These are phyloP conservation scores for Okamejei kenojei DNA, from an alignment of 2,797 vertebrate genomes.

Conservation along the genomic window DNA sequence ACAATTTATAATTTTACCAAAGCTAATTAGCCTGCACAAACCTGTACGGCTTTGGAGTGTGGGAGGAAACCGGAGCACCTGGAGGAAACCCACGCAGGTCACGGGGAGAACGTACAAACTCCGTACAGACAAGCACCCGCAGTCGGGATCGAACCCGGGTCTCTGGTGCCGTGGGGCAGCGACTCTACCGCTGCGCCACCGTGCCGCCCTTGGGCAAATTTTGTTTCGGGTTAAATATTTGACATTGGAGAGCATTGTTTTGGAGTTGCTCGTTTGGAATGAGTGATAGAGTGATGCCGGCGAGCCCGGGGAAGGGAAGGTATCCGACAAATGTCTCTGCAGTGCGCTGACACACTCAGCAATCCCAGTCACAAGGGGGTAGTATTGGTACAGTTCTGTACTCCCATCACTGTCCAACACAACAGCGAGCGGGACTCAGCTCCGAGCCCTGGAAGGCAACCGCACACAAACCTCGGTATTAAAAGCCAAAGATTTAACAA, in stretches of 20 bases:
- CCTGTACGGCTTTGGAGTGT: too few species aligned
- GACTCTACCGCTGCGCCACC: too few species aligned
- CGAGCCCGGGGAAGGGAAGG: background rate
- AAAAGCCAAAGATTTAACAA: background rate
- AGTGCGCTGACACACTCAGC: slow-evolving; percentile 3
- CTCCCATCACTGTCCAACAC: slow-evolving; percentile 56
- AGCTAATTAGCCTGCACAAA: too few species aligned
- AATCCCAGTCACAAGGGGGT: slow-evolving; percentile 79
- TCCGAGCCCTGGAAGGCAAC: slow-evolving; percentile 56
- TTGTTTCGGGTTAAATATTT: background rate
- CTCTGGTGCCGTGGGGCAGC: too few species aligned
- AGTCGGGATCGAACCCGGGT: too few species aligned
- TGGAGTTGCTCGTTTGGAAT: background rate
- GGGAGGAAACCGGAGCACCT: too few species aligned
- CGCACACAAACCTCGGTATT: background rate
- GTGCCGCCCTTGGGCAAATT: background rate
- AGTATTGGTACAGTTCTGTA: slow-evolving; percentile 78
- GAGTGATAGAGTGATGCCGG: background rate
- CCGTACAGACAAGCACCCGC: too few species aligned
- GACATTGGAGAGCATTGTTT: background rate
- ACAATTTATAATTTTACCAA: too few species aligned
- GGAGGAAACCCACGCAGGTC: too few species aligned
- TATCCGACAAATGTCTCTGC: background rate
- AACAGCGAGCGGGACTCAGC: slow-evolving; percentile 71
- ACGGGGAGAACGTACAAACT: too few species aligned